Base-by-base conservation (phyloP, 1,140 invertebrate genomes). In the Helicoverpa zea region DNA sequence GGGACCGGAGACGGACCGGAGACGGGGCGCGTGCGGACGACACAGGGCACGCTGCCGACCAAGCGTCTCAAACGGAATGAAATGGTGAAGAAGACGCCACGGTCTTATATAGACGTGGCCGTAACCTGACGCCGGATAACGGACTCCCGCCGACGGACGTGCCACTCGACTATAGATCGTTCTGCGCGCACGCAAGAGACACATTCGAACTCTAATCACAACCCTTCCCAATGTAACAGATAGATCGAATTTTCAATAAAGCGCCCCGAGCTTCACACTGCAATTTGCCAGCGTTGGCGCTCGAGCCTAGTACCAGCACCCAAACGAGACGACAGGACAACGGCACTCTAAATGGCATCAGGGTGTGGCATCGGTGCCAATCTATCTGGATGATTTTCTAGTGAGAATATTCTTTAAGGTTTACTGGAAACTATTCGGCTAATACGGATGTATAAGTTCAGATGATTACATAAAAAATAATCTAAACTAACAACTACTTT, bases 121-220 rank as follows among this genome's bases (percentile, higher is more conserved):
- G 94, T 95, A 95, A 94, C 94, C 94, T 95, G 94, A 92, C 94
- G 92, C 92, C 91, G 91, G 90, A 95, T 95, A 95, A 95, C 94
- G 94, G 94, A 88, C 88, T 91, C 89, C 85, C 81, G 82, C 86
- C 78, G 82, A 81, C 86, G 80, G 82, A 64, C 56, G 64, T 76
- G 84, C 79, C 87, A 86, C 73, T 63, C 88, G 73, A 92, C 75
- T 88, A 81, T 86, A 82, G 78, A 84, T 86, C 87, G 84, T 94
- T 87, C 72, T 80, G 68, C 89, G 66, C 75, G 73, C 49, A 43
- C 86, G 83, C 82, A 92, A 86, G 83, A 80, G 54, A 56, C 85
- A 84, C 43, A 86, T 84, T 90, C 72, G 74, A n/a, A 47, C 52
- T 74, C 12, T 70, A 29, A 43, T 49, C 47, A 54, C 56, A 70